These are phyloP conservation scores for Petrocephalus schoutedeni DNA, from an alignment of 2,797 vertebrate species.

Conservation along the genomic window DNA sequence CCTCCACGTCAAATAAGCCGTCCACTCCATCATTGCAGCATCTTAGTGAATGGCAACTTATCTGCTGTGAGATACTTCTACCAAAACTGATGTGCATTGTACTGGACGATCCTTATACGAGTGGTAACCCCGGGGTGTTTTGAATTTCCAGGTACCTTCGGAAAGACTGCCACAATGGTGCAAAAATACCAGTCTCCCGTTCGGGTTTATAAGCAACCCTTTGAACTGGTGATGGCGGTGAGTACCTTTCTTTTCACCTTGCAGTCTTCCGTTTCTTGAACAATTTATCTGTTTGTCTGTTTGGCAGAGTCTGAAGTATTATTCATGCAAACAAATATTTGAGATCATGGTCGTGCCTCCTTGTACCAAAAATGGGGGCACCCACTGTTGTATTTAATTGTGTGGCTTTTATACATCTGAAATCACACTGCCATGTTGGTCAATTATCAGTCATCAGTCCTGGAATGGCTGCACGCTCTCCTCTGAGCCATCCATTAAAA, in stretches of 20 bases:
- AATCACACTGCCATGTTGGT: neutral
- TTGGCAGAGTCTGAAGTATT: neutral
- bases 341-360: neutral
- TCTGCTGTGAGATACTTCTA: neutral
- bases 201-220: conserved; percentile 91
- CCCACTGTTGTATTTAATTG: conserved; percentile 1
- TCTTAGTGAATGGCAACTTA: neutral
- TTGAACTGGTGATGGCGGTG: conserved; percentile 96
- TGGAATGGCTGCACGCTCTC: neutral
- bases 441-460: neutral
- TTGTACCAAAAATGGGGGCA: conserved; percentile 32
- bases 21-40: neutral
- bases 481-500: neutral
- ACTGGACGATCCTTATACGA: neutral
- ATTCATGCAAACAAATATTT: neutral
- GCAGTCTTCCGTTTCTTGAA: conserved; percentile 2
- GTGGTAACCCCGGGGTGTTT: neutral
- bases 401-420: conserved; percentile 24
- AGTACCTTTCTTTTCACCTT: conserved; percentile 55
- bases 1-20: neutral
- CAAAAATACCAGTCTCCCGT: conserved; percentile 97
- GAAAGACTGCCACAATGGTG: conserved; percentile 71
- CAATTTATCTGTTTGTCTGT: neutral
- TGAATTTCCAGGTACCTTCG: neutral
- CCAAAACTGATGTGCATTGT: neutral